phyloP scores from a whole-genome alignment of 2,797 vertebrate species.

The Cynopterus sphinx region DNA sequence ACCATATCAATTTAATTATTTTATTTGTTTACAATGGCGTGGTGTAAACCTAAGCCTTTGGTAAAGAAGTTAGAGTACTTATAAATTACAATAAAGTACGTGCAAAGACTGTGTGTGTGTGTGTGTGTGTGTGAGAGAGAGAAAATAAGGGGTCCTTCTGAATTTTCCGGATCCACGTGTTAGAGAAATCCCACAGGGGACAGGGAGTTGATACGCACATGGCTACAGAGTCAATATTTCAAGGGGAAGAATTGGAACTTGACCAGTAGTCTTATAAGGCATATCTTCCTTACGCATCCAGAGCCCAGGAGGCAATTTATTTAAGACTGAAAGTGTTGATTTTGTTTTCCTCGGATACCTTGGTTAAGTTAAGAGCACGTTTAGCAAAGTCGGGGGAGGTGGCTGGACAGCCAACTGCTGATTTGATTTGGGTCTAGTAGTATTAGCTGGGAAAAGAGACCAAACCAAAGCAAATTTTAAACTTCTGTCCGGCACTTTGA shows the following conservation, averaged over 20 bases:
- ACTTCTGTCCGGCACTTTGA: neutral
- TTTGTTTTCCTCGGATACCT: neutral
- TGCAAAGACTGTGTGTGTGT: neutral
- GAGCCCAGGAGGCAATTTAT: neutral
- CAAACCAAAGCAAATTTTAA: neutral
- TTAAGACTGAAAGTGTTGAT: neutral
- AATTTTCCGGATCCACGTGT: neutral
- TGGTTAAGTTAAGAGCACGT: neutral
- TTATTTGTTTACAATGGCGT: slow-evolving; percentile 6
- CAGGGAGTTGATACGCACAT: neutral
- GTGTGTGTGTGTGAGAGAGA: no score
- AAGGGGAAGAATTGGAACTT: neutral
- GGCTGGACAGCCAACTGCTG: neutral
- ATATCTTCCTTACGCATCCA: neutral
- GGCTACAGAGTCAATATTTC: neutral
- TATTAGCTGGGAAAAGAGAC: neutral
- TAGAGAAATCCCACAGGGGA: neutral
- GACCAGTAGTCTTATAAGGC: neutral
- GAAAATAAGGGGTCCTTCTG: neutral
- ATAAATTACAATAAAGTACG: neutral
- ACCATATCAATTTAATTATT: neutral
- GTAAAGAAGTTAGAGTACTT: neutral
- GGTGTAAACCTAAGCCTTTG: neutral
- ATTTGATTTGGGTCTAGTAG: neutral
- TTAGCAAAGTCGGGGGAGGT: neutral